Conservation (phyloP, 2,797 vertebrate genomes). For the Oryzias sinensis region DNA sequence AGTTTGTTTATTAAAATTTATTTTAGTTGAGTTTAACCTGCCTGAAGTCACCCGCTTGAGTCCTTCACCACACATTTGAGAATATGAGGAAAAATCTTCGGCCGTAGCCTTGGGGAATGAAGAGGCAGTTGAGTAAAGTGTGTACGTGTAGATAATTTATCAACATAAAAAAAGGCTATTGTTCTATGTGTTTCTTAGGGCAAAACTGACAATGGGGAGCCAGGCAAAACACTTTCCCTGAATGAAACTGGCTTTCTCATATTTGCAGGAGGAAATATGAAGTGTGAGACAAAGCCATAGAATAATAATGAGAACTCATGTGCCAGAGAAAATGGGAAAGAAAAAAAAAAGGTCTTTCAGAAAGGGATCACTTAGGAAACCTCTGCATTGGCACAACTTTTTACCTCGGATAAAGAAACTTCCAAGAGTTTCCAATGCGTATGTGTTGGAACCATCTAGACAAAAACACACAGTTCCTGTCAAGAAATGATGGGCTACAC, state of each 20-base stretch:
- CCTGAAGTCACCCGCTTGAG: no score
- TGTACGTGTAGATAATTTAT: constrained; percentile 14
- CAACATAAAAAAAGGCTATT: constrained; percentile 41
- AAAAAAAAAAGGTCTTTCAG: constrained; percentile 35
- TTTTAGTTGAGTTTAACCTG: no score
- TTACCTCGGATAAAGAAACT: constrained; percentile 47
- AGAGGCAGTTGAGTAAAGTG: constrained; percentile 42
- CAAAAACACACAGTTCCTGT: constrained; percentile 34
- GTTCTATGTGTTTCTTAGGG: constrained; percentile 54
- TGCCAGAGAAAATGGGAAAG: constrained; percentile 43
- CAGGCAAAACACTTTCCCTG: constrained; percentile 56
- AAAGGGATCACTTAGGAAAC: constrained; percentile 39
- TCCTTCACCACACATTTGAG: background rate
- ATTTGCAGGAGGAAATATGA: constrained; percentile 51
- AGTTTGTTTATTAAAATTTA: no score
- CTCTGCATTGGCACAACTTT: constrained; percentile 11
- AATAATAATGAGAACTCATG: constrained; percentile 19
- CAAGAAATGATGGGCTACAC: constrained; percentile 33
- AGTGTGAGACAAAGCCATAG: constrained; percentile 46
- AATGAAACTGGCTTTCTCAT: constrained; percentile 57
- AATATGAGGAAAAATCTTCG: constrained; percentile 65
- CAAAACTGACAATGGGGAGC: constrained; percentile 75
- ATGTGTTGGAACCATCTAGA: constrained; percentile 24
- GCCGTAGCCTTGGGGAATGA: constrained; percentile 54
- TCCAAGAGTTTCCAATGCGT: constrained; percentile 22